phyloP scores from a whole-genome alignment of 2,888 invertebrate genomes.

The Cremastobaeus sp. region DNA sequence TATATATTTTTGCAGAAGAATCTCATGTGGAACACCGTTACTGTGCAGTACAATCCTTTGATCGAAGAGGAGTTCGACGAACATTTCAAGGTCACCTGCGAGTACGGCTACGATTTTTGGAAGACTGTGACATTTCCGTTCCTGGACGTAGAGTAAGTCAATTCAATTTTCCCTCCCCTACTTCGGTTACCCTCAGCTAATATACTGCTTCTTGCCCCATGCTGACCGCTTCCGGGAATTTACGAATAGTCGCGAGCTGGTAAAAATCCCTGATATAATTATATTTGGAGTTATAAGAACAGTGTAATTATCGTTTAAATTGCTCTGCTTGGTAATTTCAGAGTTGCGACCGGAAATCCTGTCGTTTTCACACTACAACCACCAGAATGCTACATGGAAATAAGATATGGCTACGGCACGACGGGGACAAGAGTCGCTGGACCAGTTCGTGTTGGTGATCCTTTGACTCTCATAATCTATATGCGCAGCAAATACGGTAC shows the following conservation, averaged over 20 bases:
- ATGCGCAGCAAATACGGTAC: slow-evolving; percentile 96
- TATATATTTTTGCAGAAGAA: slow-evolving; percentile 84
- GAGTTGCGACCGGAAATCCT: slow-evolving; percentile 96
- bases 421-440: slow-evolving; percentile 91
- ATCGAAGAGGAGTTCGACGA: slow-evolving; percentile 97
- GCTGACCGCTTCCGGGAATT: no score
- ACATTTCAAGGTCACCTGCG: slow-evolving; percentile 96
- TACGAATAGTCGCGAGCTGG: neutral
- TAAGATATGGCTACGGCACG: slow-evolving; percentile 93
- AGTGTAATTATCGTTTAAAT: slow-evolving; percentile 48
- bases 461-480: slow-evolving; percentile 93
- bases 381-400: slow-evolving; percentile 97
- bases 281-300: slow-evolving; percentile 42
- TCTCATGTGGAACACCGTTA: slow-evolving; percentile 97
- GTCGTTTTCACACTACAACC: slow-evolving; percentile 88
- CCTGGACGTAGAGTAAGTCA: slow-evolving; percentile 93
- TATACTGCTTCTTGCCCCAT: no score
- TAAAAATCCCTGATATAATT: slow-evolving; percentile 44
- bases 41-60: slow-evolving; percentile 94
- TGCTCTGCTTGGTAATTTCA: slow-evolving; percentile 76
- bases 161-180: neutral
- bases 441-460: slow-evolving; percentile 94
- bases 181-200: no score
- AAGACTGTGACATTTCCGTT: slow-evolving; percentile 97
- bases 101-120: slow-evolving; percentile 98